phyloP scores from a whole-genome alignment of 2,888 invertebrate species.

The Dilophus febrilis region DNA sequence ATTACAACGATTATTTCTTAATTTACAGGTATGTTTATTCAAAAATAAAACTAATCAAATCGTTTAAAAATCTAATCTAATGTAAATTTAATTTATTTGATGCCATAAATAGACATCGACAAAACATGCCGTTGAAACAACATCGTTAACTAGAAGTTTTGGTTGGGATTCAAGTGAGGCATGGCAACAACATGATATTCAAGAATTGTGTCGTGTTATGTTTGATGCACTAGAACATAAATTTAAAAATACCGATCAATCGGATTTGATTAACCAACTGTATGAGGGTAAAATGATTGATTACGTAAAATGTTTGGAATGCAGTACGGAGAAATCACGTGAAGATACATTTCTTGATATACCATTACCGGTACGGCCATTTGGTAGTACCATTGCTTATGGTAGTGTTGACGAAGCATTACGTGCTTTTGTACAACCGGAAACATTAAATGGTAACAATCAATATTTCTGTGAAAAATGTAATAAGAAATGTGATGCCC shows the following conservation, averaged over 20 bases:
- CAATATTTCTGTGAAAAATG: constrained; percentile 79
- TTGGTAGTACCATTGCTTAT: constrained; percentile 58
- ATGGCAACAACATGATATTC: constrained; percentile 87
- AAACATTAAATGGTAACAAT: constrained; percentile 65
- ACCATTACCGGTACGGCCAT: constrained; percentile 68
- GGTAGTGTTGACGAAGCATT: constrained; percentile 71
- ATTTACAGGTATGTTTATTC: constrained; percentile 44
- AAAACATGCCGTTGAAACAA: constrained; percentile 67
- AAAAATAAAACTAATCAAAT: background rate
- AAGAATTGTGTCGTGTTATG: constrained; percentile 78
- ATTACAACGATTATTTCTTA: constrained; percentile 67
- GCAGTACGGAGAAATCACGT: constrained; percentile 63
- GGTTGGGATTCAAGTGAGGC: constrained; percentile 82
- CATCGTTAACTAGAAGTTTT: constrained; percentile 70
- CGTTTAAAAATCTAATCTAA: background rate
- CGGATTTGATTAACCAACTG: constrained; percentile 62
- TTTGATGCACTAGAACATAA: constrained; percentile 76
- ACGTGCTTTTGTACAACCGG: constrained; percentile 66
- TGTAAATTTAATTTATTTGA: constrained; percentile 1
- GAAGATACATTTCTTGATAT: constrained; percentile 74
- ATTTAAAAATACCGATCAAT: constrained; percentile 65
- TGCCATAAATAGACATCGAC: constrained; percentile 56
- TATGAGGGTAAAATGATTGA: constrained; percentile 68
- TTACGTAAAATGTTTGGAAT: constrained; percentile 76
- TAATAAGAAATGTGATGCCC: constrained; percentile 71